phyloP scores from a whole-genome alignment of 2,888 invertebrate species.

The Holacanthella duospinosa region DNA sequence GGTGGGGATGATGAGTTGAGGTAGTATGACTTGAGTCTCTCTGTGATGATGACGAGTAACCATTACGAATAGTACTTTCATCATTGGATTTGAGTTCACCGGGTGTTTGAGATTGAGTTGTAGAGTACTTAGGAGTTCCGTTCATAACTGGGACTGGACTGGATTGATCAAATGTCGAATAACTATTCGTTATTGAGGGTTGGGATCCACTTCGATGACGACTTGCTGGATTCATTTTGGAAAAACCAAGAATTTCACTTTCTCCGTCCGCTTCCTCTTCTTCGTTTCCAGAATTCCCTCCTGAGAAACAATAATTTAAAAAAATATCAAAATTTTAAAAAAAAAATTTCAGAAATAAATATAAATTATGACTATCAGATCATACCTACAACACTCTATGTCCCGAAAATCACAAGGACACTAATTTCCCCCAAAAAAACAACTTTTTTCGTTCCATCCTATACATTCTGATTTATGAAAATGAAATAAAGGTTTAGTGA shows the following conservation, averaged over 20 bases:
- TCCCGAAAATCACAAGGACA: too few relatives aligned
- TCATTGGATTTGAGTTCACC: not conserved
- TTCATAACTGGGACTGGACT: slow-evolving; percentile 8
- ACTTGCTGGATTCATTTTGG: not conserved
- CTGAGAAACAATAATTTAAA: slow-evolving; percentile 19
- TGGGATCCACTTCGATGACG: slow-evolving; percentile 7
- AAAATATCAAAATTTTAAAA: not conserved
- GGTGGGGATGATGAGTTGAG: too few relatives aligned
- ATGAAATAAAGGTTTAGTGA: too few relatives aligned
- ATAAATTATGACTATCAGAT: too few relatives aligned
- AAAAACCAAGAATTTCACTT: slow-evolving; percentile 14
- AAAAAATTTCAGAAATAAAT: not conserved
- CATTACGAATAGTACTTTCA: not conserved
- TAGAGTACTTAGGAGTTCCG: slow-evolving; percentile 1
- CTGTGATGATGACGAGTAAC: not conserved
- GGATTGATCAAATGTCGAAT: slow-evolving; percentile 15
- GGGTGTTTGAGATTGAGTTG: not conserved
- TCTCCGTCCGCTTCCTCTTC: slow-evolving; percentile 30
- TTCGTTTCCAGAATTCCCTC: slow-evolving; percentile 38
- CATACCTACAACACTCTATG: too few relatives aligned
- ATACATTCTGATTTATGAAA: too few relatives aligned
- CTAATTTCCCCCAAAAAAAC: too few relatives aligned
- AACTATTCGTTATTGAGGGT: slow-evolving; percentile 12
- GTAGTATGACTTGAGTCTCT: slow-evolving; percentile 6
- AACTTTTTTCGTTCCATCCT: too few relatives aligned